phyloP scores from a whole-genome alignment of 2,797 vertebrate genomes.

The Pempheris klunzingeri region DNA sequence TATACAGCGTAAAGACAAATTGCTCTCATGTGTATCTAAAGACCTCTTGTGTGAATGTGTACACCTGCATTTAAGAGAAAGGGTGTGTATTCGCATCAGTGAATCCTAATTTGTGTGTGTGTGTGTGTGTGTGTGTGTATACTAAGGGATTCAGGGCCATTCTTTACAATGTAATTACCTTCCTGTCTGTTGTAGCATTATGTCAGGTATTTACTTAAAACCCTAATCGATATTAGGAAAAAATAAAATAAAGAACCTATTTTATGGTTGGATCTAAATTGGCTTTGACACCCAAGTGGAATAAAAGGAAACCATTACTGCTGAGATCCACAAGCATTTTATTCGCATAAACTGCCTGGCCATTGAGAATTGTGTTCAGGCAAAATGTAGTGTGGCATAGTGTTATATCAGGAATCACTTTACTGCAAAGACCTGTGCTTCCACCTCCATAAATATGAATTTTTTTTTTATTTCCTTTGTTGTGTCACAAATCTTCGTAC shows the following conservation, averaged over 20 bases:
- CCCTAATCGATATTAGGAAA: conserved; percentile 72
- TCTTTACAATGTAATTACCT: conserved; percentile 71
- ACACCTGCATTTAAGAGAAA: not conserved
- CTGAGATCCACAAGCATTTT: conserved; percentile 44
- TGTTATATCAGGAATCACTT: conserved; percentile 40
- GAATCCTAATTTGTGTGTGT: conserved; percentile 10
- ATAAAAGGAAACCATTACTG: conserved; percentile 63
- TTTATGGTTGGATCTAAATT: conserved; percentile 75
- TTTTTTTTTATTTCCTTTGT: not conserved
- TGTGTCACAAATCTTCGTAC: conserved; percentile 8
- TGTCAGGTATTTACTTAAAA: conserved; percentile 76
- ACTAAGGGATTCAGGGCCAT: conserved; percentile 44
- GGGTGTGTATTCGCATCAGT: conserved; percentile 27
- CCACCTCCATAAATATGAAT: conserved; percentile 31
- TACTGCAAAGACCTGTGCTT: conserved; percentile 29
- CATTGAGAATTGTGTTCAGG: conserved; percentile 38
- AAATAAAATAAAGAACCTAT: conserved; percentile 57
- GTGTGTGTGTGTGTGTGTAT: conserved; percentile 13
- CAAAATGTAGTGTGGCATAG: conserved; percentile 47
- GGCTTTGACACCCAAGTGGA: conserved; percentile 65
- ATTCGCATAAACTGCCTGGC: conserved; percentile 46
- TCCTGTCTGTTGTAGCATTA: conserved; percentile 63
- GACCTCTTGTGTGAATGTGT: conserved; percentile 1
- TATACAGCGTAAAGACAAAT: conserved; percentile 10
- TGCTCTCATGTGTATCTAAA: not conserved